Evolutionary conservation across 2,888 invertebrate species (phyloP).

Genomic region (Rutpela maculata): DNA sequence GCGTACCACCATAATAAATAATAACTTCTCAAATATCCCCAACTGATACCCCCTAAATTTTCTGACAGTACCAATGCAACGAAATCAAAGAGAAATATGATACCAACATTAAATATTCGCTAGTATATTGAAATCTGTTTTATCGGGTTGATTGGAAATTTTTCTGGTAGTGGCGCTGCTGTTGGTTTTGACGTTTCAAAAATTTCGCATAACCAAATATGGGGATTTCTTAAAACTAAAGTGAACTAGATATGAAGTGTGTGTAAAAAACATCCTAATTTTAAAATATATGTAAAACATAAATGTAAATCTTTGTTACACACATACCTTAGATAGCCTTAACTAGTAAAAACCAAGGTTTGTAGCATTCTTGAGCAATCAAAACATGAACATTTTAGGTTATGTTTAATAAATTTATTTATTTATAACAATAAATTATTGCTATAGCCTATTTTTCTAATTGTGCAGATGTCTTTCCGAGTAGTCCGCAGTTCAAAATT

Average conservation of each 20-base stretch:
- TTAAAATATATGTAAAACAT: slow-evolving; percentile 56
- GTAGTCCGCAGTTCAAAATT: slow-evolving; percentile 98
- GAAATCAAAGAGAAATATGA: not conserved
- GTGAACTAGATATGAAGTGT: slow-evolving; percentile 69
- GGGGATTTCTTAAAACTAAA: slow-evolving; percentile 69
- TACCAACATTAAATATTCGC: not conserved
- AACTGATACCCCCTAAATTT: not conserved
- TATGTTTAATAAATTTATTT: slow-evolving; percentile 60
- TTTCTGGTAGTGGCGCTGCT: slow-evolving; percentile 41
- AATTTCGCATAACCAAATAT: slow-evolving; percentile 74
- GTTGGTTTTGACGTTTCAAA: slow-evolving; percentile 71
- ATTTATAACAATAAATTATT: slow-evolving; percentile 38
- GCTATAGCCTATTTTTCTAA: slow-evolving; percentile 38
- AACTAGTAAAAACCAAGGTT: slow-evolving; percentile 54
- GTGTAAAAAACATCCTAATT: slow-evolving; percentile 58
- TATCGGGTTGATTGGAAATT: slow-evolving; percentile 37
- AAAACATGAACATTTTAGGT: slow-evolving; percentile 63
- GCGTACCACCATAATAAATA: slow-evolving; percentile 8
- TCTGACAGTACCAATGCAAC: not conserved
- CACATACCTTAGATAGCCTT: slow-evolving; percentile 47
- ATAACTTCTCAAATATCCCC: slow-evolving; percentile 13
- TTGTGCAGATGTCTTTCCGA: slow-evolving; percentile 92
- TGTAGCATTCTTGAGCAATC: slow-evolving; percentile 48
- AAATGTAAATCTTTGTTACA: slow-evolving; percentile 60
- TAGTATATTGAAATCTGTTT: slow-evolving; percentile 4